phyloP scores from a whole-genome alignment of 2,113 vertebrate species.

The Athene cunicularia region DNA sequence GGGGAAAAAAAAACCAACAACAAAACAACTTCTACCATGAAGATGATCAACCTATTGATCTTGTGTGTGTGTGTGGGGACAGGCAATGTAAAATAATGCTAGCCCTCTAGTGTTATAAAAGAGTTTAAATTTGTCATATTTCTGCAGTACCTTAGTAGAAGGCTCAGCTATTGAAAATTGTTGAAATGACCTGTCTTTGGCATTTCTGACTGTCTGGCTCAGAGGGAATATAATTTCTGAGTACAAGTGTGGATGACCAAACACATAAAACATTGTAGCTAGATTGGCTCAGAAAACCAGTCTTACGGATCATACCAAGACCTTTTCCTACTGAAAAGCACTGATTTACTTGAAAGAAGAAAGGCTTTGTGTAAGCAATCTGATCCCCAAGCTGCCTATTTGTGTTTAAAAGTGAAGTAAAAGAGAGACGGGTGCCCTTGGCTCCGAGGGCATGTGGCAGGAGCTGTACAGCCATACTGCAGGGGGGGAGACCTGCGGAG shows the following conservation, averaged over 20 bases:
- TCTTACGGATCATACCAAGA: neutral
- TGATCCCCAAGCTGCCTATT: neutral
- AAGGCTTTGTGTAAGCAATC: neutral
- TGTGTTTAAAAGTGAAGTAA: neutral
- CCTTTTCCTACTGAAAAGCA: neutral
- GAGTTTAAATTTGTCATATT: neutral
- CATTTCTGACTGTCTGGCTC: neutral
- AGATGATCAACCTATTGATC: neutral
- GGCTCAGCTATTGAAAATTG: neutral
- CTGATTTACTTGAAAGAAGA: neutral
- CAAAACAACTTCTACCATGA: neutral
- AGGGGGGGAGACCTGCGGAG: neutral
- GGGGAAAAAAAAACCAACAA: neutral
- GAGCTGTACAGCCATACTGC: neutral
- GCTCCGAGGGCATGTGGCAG: accelerated
- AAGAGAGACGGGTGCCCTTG: accelerated
- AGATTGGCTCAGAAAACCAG: neutral
- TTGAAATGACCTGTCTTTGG: neutral
- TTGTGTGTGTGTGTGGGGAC: neutral
- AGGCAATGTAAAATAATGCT: neutral
- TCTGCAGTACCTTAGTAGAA: neutral
- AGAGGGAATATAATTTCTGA: neutral
- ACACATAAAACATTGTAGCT: neutral
- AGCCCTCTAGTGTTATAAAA: slow-evolving; percentile 37
- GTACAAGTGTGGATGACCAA: neutral